Percentiles rank a stretch among this genome's conserved stretches.
Evolutionary conservation across 1,140 invertebrate genomes (phyloP).

Genomic region (Euwallacea fornicatus): DNA sequence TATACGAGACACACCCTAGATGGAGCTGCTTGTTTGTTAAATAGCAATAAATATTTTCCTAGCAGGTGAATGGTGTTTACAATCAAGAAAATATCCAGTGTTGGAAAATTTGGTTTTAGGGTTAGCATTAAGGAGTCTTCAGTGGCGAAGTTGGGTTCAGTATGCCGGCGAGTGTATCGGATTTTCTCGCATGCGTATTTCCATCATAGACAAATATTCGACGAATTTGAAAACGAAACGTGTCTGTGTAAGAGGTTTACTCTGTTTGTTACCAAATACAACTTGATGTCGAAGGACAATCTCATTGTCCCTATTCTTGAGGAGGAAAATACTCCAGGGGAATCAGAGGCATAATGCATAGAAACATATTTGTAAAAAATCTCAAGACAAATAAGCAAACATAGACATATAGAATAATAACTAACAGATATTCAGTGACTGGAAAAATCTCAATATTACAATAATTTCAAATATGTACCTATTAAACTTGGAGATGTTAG

Average conservation of each 20-base stretch:
- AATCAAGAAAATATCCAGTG: background rate
- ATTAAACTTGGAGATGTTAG: too few relatives aligned
- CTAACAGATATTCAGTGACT: too few relatives aligned
- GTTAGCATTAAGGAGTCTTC: conserved; percentile 99
- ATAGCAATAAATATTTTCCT: conserved; percentile 99
- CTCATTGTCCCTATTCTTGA: conserved; percentile 96
- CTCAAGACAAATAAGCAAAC: too few relatives aligned
- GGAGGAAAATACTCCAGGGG: conserved; percentile 67
- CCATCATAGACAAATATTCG: conserved; percentile 95
- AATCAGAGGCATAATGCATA: conserved; percentile 67
- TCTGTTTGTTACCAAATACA: conserved; percentile 97
- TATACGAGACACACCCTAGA: conserved; percentile 99
- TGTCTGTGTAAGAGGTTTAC: conserved; percentile 96
- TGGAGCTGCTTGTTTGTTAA: conserved; percentile 96
- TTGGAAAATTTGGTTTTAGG: conserved; percentile 57
- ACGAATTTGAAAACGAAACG: conserved; percentile 97
- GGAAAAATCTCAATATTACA: too few relatives aligned
- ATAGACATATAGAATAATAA: too few relatives aligned
- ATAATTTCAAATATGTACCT: too few relatives aligned
- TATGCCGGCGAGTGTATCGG: conserved; percentile 96
- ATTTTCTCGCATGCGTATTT: conserved; percentile 99
- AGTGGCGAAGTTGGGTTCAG: conserved; percentile 96
- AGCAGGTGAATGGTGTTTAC: conserved; percentile 73
- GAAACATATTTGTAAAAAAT: conserved; percentile 5
- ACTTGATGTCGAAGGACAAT: conserved; percentile 97